These are phyloP conservation scores for Eurytoma adleriae DNA, from an alignment of 2,888 invertebrate species.

Conservation along the genomic window DNA sequence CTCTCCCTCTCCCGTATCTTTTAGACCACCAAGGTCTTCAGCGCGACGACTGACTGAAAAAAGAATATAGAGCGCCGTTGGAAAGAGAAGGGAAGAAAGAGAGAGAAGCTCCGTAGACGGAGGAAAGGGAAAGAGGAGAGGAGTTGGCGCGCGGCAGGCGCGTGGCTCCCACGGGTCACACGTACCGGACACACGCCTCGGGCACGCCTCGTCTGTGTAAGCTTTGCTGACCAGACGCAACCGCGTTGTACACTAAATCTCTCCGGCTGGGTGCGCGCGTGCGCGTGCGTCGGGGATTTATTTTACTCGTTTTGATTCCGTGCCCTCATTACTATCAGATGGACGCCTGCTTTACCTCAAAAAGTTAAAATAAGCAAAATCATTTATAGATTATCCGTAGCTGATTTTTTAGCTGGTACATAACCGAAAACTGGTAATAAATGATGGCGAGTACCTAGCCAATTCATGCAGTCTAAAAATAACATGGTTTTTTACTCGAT, in stretches of 20 bases:
- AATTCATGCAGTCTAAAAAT: too few species aligned
- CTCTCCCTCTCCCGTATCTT: neutral
- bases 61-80: constrained; percentile 16
- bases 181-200: constrained; percentile 25
- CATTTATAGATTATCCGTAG: too few species aligned
- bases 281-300: neutral
- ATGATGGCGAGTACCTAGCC: too few species aligned
- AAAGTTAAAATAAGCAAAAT: too few species aligned
- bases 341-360: too few species aligned
- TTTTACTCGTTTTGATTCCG: too few species aligned
- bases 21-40: constrained; percentile 43
- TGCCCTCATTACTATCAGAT: too few species aligned
- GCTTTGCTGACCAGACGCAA: neutral
- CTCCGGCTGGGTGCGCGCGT: neutral
- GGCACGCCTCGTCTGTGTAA: neutral
- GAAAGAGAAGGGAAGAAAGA: constrained; percentile 44
- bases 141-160: constrained; percentile 70
- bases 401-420: too few species aligned
- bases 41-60: neutral
- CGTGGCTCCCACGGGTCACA: constrained; percentile 73
- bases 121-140: constrained; percentile 55
- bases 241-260: neutral
- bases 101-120: constrained; percentile 24
- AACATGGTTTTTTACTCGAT: too few species aligned
- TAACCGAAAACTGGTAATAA: too few species aligned